Conservation (phyloP, 2,113 vertebrate species). For the Dicerorhinus sumatrensis region DNA sequence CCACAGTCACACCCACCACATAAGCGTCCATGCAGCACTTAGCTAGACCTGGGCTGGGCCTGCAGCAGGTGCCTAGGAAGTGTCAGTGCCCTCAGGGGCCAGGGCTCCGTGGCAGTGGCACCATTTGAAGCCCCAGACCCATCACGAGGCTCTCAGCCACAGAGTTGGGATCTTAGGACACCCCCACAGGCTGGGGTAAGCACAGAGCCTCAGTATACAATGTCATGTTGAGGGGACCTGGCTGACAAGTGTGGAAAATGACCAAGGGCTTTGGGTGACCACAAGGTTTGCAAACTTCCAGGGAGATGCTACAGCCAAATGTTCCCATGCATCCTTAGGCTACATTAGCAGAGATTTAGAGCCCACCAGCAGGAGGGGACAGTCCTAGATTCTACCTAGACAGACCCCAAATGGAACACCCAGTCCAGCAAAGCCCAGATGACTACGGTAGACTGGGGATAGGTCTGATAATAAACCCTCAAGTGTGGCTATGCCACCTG, state of each 20-base stretch:
- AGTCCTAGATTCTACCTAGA: not conserved
- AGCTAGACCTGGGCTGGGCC: not conserved
- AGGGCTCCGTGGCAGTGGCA: not conserved
- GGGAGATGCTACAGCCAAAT: not conserved
- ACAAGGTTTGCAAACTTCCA: not conserved
- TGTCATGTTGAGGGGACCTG: not conserved
- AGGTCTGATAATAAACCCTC: not conserved
- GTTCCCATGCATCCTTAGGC: not conserved
- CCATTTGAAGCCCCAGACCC: not conserved
- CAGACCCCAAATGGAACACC: not conserved
- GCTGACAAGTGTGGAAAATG: not conserved
- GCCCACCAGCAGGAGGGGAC: not conserved
- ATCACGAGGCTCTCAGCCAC: not conserved
- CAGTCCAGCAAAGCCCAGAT: not conserved
- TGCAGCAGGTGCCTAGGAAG: not conserved
- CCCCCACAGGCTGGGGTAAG: not conserved
- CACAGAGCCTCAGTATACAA: not conserved
- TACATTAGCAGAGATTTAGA: not conserved
- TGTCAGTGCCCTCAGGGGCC: not conserved
- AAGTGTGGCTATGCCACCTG: not conserved
- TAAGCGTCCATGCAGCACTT: not conserved
- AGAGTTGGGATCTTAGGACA: not conserved
- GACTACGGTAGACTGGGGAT: not conserved
- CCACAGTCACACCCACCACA: not conserved
- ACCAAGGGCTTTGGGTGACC: not conserved